Evolutionary conservation across 2,888 invertebrate genomes (phyloP), one percentile per base, ranked within the genome.

Genomic region (Hypomecis atomaria): DNA sequence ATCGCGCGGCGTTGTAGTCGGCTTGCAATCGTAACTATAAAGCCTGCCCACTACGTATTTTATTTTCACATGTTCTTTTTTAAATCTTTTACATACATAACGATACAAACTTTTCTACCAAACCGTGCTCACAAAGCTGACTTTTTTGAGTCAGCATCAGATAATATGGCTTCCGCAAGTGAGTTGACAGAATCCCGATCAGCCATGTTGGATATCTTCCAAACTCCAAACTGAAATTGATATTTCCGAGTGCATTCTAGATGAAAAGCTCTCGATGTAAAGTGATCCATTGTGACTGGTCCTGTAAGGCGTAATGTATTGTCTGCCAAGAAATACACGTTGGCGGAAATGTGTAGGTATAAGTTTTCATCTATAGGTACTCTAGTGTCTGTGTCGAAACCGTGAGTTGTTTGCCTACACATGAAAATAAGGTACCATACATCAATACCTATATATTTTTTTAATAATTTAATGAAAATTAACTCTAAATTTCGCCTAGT

Each of bases 191-290:
- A 64, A 62, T 71, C 65, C 53, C 70, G 68, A 73, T 77, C 67
- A 74, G 56, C 72, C 59, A 65, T 72, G 61, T 71, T 78, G 78
- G 79, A 77, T 62, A 68, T 44, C 60, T 71, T 78, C 78, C 77
- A 78, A 71, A 70, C 34, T 78, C 78, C 77, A 78, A 71, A 70
- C 34, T 60, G 72, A 70, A 70, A 77, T 74, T 72, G 73, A 75
- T 78, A 71, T 63, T 66, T 70, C 64, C 59, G 66, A 68, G 63
- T 67, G 59, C 72, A 67, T 71, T 66, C 65, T 70, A 62, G 10
- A 11, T 59, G 10, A 44, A 59, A 52, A 49, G 33, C 47, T 54
- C n/a, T 42, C 47, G 33, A 42, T 42, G 2, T 50, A 13, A 49
- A 50, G 5, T 49, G 37, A 49, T 59, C 33, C 50, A 36, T 52